Base-by-base conservation (phyloP, 2,888 invertebrate genomes). In the Microdon myrmicae region DNA sequence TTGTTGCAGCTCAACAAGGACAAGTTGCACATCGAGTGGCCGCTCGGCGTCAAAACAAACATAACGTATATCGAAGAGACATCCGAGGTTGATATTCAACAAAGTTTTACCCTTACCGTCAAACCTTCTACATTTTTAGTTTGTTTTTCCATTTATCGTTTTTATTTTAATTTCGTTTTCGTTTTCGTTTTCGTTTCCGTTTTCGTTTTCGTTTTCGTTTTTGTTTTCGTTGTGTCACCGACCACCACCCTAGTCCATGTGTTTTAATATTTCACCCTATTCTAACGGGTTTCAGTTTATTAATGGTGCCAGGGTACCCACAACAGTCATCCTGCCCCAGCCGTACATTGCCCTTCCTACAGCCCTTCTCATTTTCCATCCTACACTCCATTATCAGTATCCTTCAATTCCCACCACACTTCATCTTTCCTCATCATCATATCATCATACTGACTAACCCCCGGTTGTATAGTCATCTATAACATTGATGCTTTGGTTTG, bases 1-100 rank as follows among this genome's bases (percentile, higher is more conserved):
- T 90, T 98, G 82, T 90, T 99, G 81, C 97, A 98, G 89, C 88
- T 97, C 83, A 96, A 97, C 86, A 96, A 96, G 89, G 94, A 96
- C 85, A 92, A 93, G 84, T 88, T 97, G 81, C 94, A 96, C 85
- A 90, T 96, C 83, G 87, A 94, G 84, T 96, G 96, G 96, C 96
- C 96, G 79, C 87, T 94, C 79, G 94, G 94, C 81, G 90, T 93
- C 82, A 91, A 90, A 85, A 93, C 92, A 82, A 95, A 95, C 85
- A 92, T 94, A 82, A 94, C 94, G 74, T 92, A 89, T 87, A 86
- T 89, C 83, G 92, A 94, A 86, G 92, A 93, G 76, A 92, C 93
- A 79, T 87, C 91, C 82, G 93, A 94, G 91, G 94, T 94, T 79
- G 72, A 76, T 74, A 75, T 47, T 53, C 6, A 54, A 51, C 41